Percentiles rank a stretch among this genome's conserved stretches.
Conservation (phyloP, 2,888 invertebrate genomes). For the Willowsia nigromaculata region DNA sequence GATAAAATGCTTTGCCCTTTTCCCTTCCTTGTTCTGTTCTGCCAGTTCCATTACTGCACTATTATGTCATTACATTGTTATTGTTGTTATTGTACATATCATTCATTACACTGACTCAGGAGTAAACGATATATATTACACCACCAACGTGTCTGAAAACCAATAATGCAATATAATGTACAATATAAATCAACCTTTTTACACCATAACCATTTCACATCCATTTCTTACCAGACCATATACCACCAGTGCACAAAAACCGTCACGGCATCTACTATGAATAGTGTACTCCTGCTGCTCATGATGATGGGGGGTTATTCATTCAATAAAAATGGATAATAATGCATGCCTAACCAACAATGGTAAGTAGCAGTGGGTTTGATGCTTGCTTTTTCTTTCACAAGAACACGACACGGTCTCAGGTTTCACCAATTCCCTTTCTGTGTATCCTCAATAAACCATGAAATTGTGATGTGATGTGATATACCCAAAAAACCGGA, state of each 20-base stretch:
- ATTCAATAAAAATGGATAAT: constrained; percentile 68
- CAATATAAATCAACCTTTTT: constrained; percentile 25
- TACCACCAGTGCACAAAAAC: constrained; percentile 16
- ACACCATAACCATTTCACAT: constrained; percentile 21
- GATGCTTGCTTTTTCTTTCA: constrained; percentile 59
- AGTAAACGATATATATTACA: constrained; percentile 47
- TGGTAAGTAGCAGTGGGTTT: constrained; percentile 55
- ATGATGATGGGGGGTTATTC: constrained; percentile 66
- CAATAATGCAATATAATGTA: constrained; percentile 28
- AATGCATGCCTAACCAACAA: constrained; percentile 53
- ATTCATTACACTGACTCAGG: constrained; percentile 53
- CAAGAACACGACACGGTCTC: constrained; percentile 52
- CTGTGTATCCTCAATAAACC: constrained; percentile 62
- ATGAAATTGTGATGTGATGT: constrained; percentile 67
- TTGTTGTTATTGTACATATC: constrained; percentile 58
- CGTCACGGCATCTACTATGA: constrained; percentile 9
- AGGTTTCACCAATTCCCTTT: constrained; percentile 57
- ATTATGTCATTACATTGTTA: constrained; percentile 71
- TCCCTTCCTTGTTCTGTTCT: constrained; percentile 1
- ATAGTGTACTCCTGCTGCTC: constrained; percentile 57
- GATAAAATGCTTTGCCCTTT: constrained; percentile 59
- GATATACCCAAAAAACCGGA: constrained; percentile 34
- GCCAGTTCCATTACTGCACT: constrained; percentile 24
- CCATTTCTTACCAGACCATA: constrained; percentile 8
- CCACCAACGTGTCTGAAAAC: constrained; percentile 30